These are phyloP conservation scores for Baccha elongata DNA, from an alignment of 2,888 invertebrate genomes.

Conservation along the genomic window DNA sequence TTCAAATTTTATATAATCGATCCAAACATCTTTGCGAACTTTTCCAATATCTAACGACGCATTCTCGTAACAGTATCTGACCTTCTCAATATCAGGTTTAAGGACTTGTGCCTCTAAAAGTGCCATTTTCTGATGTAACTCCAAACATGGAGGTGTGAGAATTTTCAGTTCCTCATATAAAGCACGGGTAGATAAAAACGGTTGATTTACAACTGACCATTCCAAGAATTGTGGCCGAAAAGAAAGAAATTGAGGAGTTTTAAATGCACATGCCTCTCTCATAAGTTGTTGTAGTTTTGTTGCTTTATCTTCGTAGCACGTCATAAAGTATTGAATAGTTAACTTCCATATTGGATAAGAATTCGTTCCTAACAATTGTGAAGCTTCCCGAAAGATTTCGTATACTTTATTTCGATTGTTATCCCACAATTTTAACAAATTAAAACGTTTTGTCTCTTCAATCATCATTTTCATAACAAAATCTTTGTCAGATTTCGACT, in stretches of 20 bases:
- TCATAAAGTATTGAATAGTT: conserved; percentile 78
- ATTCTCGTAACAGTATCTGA: conserved; percentile 86
- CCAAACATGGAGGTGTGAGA: conserved; percentile 85
- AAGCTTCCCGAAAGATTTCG: conserved; percentile 82
- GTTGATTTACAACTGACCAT: conserved; percentile 77
- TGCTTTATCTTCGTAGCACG: conserved; percentile 75
- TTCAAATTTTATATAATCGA: conserved; percentile 89
- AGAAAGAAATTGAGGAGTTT: conserved; percentile 76
- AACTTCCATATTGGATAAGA: conserved; percentile 78
- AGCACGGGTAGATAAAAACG: conserved; percentile 83
- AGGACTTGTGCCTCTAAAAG: conserved; percentile 81
- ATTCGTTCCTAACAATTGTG: conserved; percentile 74
- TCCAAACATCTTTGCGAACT: conserved; percentile 87
- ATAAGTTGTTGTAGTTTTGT: conserved; percentile 77
- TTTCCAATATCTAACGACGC: conserved; percentile 87
- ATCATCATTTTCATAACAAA: no score
- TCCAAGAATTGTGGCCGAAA: conserved; percentile 79
- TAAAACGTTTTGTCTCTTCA: no score
- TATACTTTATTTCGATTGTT: conserved; percentile 81
- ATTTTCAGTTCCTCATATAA: conserved; percentile 85
- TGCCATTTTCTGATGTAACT: conserved; percentile 86
- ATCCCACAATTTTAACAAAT: no score
- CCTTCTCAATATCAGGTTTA: conserved; percentile 82
- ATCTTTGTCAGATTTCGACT: no score
- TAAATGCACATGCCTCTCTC: conserved; percentile 76